Conservation (phyloP, 2,113 vertebrate genomes). For the Tenebrosternarchus preto region DNA sequence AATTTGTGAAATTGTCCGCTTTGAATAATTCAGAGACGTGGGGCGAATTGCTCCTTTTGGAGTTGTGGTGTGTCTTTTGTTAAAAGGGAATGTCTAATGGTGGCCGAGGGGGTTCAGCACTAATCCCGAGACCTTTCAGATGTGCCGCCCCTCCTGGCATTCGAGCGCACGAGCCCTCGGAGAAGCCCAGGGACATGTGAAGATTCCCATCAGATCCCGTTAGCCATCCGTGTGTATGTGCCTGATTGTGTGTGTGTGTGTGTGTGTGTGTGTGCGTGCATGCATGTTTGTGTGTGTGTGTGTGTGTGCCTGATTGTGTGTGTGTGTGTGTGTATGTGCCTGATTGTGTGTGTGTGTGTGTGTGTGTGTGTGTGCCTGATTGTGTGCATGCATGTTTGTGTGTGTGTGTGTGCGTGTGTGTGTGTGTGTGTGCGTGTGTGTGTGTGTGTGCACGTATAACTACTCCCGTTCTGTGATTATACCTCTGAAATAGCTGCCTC, state of each 20-base stretch:
- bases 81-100: constrained; percentile 80
- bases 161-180: constrained; percentile 26
- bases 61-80: constrained; percentile 72
- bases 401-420: constrained; percentile 8
- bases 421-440: constrained; percentile 6
- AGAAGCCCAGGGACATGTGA: constrained; percentile 17
- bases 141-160: constrained; percentile 74
- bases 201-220: constrained; percentile 44
- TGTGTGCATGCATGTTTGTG: neutral
- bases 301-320: neutral
- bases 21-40: constrained; percentile 77
- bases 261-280: constrained; percentile 23
- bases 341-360: constrained; percentile 4
- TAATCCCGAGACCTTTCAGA: constrained; percentile 80
- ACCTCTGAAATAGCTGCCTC: constrained; percentile 6
- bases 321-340: too few relatives aligned
- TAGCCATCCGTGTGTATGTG: constrained; percentile 13
- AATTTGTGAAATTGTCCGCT: constrained; percentile 53
- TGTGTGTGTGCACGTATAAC: neutral
- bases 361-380: neutral
- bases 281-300: constrained; percentile 4
- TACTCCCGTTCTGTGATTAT: neutral
- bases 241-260: too few relatives aligned
- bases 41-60: constrained; percentile 68
- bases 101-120: constrained; percentile 76